Evolutionary conservation across 2,888 invertebrate genomes (phyloP).

Genomic region (Zelleria hepariella): DNA sequence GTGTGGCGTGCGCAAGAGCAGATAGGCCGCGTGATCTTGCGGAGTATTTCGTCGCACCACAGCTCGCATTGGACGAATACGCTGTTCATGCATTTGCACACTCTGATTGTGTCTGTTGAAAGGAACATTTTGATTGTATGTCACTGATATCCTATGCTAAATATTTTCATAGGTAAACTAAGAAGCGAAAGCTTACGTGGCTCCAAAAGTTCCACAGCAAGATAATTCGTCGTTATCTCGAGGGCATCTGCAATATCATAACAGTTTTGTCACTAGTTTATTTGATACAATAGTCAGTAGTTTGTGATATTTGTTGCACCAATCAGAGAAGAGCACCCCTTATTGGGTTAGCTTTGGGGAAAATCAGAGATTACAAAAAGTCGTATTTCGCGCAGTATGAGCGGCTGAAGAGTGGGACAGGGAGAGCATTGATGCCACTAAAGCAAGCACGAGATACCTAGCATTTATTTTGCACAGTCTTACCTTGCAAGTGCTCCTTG

Average conservation of each 20-base stretch:
- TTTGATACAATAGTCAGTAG: too few relatives aligned
- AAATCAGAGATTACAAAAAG: too few relatives aligned
- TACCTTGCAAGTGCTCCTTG: background rate
- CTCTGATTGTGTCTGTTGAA: slow-evolving; percentile 37
- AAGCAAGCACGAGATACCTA: too few relatives aligned
- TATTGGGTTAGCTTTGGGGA: too few relatives aligned
- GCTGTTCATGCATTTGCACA: slow-evolving; percentile 61
- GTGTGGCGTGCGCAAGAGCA: slow-evolving; percentile 30
- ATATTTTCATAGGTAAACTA: background rate
- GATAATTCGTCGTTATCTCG: slow-evolving; percentile 42
- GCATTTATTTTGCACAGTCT: too few relatives aligned
- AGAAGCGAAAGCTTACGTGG: slow-evolving; percentile 33
- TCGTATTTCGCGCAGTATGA: too few relatives aligned
- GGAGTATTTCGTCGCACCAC: slow-evolving; percentile 55
- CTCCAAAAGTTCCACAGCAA: slow-evolving; percentile 44
- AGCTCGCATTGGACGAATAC: slow-evolving; percentile 59
- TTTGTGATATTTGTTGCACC: too few relatives aligned
- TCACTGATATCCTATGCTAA: background rate
- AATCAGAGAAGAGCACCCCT: too few relatives aligned
- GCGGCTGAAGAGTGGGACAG: too few relatives aligned
- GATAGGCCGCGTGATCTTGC: slow-evolving; percentile 42
- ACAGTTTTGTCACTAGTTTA: background rate
- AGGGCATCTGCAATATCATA: slow-evolving; percentile 42
- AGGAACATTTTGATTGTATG: background rate
- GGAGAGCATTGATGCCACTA: too few relatives aligned